Percentiles rank a stretch among this genome's conserved stretches.
Conservation (phyloP, 2,113 vertebrate species). For the Cynocephalus volans region DNA sequence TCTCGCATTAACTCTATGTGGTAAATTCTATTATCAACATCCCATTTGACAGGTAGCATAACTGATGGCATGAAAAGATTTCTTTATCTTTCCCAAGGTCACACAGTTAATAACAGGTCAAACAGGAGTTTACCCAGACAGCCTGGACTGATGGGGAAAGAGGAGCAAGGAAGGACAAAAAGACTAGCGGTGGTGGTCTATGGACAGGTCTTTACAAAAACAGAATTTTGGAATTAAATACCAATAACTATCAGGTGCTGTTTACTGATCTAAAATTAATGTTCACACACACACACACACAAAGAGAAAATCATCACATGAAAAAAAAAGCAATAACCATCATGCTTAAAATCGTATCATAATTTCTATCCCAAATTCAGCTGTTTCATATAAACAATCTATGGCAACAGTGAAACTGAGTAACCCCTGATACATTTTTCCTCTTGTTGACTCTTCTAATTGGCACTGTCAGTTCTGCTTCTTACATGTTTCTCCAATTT, state of each 20-base stretch:
- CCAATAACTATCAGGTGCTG: background rate
- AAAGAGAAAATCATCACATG: background rate
- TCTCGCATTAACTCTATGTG: background rate
- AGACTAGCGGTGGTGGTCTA: background rate
- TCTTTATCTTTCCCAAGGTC: background rate
- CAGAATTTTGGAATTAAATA: background rate
- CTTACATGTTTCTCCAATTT: background rate
- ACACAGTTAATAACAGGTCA: background rate
- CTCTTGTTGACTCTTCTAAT: background rate
- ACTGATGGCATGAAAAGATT: background rate
- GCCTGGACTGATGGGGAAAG: rapidly evolving
- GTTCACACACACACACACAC: background rate
- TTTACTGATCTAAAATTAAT: background rate
- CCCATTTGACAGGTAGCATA: background rate
- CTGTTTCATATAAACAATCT: background rate
- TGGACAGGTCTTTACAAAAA: background rate
- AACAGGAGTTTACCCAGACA: background rate
- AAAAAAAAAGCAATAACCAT: background rate
- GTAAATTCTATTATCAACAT: background rate
- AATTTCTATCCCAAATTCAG: background rate
- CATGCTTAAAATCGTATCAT: background rate
- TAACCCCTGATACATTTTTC: background rate
- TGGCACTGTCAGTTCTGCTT: background rate
- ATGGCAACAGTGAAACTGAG: background rate
- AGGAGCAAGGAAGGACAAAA: background rate